Evolutionary conservation across 2,888 invertebrate species (phyloP).

Genomic region (Tuberolachnus salignus): DNA sequence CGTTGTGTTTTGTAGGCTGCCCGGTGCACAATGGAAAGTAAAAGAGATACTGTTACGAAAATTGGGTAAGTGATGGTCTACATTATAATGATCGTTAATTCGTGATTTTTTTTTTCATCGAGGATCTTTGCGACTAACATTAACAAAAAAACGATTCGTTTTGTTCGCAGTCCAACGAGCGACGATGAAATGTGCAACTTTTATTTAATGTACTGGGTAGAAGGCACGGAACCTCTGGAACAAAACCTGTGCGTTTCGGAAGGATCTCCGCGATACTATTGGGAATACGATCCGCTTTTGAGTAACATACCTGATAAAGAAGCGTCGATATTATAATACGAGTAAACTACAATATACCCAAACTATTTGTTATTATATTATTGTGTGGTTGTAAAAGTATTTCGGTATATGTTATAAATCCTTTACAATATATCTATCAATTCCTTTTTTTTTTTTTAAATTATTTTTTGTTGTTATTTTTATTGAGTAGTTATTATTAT

Average conservation of each 20-base stretch:
- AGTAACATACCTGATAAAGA: conserved; percentile 78
- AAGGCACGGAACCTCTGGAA: conserved; percentile 74
- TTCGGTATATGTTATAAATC: neutral
- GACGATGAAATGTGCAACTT: conserved; percentile 96
- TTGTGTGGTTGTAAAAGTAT: neutral
- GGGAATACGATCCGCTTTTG: conserved; percentile 70
- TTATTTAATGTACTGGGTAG: conserved; percentile 91
- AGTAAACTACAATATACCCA: neutral
- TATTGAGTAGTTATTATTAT: neutral
- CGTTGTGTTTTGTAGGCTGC: conserved; percentile 69
- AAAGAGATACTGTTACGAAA: conserved; percentile 68
- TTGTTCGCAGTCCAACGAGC: conserved; percentile 71
- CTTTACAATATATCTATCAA: neutral
- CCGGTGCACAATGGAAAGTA: conserved; percentile 88
- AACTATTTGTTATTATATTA: neutral
- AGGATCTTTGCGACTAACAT: no score
- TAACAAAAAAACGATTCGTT: no score
- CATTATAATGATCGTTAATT: no score
- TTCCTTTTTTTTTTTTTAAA: neutral
- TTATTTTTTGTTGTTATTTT: neutral
- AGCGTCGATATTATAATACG: conserved; percentile 67
- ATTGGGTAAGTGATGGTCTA: conserved; percentile 71
- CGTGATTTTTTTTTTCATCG: no score
- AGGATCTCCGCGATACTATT: conserved; percentile 86
- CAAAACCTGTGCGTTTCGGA: conserved; percentile 82